phyloP scores from a whole-genome alignment of 2,888 invertebrate genomes.

The Amitus sp. region DNA sequence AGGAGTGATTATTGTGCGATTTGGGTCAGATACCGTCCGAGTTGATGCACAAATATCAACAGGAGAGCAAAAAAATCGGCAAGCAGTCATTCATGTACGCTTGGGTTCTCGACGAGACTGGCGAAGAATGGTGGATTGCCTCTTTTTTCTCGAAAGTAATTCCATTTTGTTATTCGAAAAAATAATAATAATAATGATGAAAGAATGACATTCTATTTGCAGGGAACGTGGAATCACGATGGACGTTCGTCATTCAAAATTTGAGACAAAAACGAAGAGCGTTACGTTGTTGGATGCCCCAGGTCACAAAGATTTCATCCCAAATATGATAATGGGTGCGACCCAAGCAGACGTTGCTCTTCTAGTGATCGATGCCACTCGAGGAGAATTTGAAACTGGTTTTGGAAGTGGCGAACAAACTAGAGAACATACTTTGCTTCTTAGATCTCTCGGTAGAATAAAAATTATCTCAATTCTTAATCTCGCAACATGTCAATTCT shows the following conservation, averaged over 20 bases:
- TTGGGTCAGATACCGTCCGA: conserved; percentile 75
- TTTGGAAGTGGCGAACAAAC: conserved; percentile 99
- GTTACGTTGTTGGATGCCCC: conserved; percentile 95
- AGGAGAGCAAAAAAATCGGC: conserved; percentile 95
- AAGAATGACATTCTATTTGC: conserved; percentile 10
- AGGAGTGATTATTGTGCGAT: conserved; percentile 92
- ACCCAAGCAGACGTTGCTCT: conserved; percentile 98
- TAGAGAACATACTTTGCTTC: conserved; percentile 94
- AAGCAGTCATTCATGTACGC: conserved; percentile 99
- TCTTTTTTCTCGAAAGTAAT: too few relatives aligned
- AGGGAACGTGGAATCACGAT: conserved; percentile 96
- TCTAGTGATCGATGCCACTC: conserved; percentile 93
- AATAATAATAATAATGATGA: background rate
- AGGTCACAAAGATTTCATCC: conserved; percentile 99
- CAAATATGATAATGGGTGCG: conserved; percentile 99
- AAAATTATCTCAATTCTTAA: background rate
- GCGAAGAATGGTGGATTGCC: conserved; percentile 93
- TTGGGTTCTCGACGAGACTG: conserved; percentile 99
- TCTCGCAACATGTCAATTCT: conserved; percentile 49
- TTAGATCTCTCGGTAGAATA: conserved; percentile 76
- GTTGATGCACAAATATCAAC: conserved; percentile 90
- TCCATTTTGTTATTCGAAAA: too few relatives aligned
- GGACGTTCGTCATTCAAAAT: conserved; percentile 94
- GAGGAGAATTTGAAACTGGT: conserved; percentile 99
- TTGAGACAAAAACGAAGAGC: conserved; percentile 86